Evolutionary conservation across 2,797 vertebrate genomes (phyloP).

Genomic region (Eurystomus glaucurus): DNA sequence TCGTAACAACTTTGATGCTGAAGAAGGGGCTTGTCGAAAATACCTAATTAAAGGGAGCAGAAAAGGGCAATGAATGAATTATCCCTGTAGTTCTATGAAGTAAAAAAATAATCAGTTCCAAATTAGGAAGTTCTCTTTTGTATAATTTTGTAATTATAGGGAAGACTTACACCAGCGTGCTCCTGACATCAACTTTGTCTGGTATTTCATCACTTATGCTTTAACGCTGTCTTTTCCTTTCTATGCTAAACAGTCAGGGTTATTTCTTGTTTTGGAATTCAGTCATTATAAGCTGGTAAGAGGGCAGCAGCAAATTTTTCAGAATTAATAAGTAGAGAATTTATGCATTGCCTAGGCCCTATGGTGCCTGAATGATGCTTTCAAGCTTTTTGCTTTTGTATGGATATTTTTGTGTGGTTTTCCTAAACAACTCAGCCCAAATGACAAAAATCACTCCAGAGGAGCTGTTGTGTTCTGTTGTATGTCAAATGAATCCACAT

Average conservation of each 20-base stretch:
- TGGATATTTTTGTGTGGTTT: background rate
- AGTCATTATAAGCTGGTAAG: background rate
- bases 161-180: background rate
- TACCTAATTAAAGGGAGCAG: constrained; percentile 55
- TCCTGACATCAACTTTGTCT: constrained; percentile 35
- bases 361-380: background rate
- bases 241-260: background rate
- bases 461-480: background rate
- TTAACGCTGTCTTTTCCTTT: background rate
- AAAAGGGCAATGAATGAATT: constrained; percentile 75
- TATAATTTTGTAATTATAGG: constrained; percentile 69
- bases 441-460: background rate
- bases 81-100: constrained; percentile 41
- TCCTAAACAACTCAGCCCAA: background rate
- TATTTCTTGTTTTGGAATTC: constrained; percentile 8
- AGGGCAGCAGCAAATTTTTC: background rate
- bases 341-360: background rate
- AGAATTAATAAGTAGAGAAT: constrained; percentile 18
- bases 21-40: constrained; percentile 49
- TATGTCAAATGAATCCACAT: fast-evolving
- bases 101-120: constrained; percentile 58
- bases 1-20: constrained; percentile 20
- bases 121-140: constrained; percentile 49
- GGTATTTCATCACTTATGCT: background rate
- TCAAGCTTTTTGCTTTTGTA: background rate